Evolutionary conservation across 2,888 invertebrate genomes (phyloP).

Genomic region (Cantharis nigra): DNA sequence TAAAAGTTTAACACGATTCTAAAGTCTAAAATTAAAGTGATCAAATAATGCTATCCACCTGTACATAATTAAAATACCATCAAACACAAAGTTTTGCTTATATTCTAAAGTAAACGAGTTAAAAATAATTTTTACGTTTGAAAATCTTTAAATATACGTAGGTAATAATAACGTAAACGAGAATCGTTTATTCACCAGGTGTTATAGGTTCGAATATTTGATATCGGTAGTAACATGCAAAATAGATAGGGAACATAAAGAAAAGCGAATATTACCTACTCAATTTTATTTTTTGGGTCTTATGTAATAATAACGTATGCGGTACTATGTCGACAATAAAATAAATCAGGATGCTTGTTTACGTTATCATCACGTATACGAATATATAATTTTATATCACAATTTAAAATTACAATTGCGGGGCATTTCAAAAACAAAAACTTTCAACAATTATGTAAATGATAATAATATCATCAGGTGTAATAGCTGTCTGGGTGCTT

Average conservation of each 20-base stretch:
- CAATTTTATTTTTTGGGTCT: not conserved
- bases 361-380: not conserved
- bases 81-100: not conserved
- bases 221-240: not conserved
- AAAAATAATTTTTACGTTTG: not conserved
- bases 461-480: too few species aligned
- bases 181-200: not conserved
- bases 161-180: not conserved
- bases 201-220: not conserved
- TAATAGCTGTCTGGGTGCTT: too few species aligned
- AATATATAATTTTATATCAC: not conserved
- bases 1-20: not conserved
- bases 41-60: not conserved
- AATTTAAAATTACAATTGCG: not conserved
- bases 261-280: not conserved
- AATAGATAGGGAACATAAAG: not conserved
- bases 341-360: not conserved
- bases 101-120: not conserved
- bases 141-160: not conserved
- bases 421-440: not conserved
- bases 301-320: not conserved
- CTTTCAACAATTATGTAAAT: not conserved
- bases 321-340: not conserved
- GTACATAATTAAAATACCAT: not conserved
- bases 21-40: not conserved